These are phyloP conservation scores for Rhopalosiphum maidis DNA, from an alignment of 1,140 invertebrate genomes.

Conservation along the genomic window DNA sequence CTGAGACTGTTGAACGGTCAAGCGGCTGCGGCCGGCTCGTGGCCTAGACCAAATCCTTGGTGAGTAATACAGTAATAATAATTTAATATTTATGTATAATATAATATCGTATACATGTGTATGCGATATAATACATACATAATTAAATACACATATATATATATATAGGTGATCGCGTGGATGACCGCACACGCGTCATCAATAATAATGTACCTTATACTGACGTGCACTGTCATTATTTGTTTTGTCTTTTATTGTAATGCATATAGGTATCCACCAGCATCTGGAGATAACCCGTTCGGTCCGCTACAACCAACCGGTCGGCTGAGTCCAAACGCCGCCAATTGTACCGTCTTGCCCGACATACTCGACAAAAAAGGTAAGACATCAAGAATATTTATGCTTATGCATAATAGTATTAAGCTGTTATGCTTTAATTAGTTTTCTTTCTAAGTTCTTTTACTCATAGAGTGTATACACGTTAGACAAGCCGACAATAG, in stretches of 20 bases:
- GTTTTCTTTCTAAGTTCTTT: background rate
- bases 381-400: conserved; percentile 19
- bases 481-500: background rate
- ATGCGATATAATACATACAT: background rate
- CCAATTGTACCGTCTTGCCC: conserved; percentile 57
- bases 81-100: background rate
- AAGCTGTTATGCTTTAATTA: background rate
- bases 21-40: conserved; percentile 69
- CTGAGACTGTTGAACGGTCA: conserved; percentile 83
- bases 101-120: background rate
- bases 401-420: background rate
- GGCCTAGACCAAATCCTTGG: conserved; percentile 69
- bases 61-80: conserved; percentile 61
- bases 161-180: background rate
- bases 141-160: background rate
- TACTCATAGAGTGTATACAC: background rate
- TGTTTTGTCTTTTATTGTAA: background rate
- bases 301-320: conserved; percentile 57
- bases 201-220: background rate
- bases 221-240: background rate
- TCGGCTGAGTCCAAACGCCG: conserved; percentile 53
- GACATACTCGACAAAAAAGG: conserved; percentile 59
- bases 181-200: background rate
- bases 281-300: conserved; percentile 58
- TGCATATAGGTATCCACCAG: conserved; percentile 51